phyloP scores from a whole-genome alignment of 2,888 invertebrate species.

The Allacma fusca region DNA sequence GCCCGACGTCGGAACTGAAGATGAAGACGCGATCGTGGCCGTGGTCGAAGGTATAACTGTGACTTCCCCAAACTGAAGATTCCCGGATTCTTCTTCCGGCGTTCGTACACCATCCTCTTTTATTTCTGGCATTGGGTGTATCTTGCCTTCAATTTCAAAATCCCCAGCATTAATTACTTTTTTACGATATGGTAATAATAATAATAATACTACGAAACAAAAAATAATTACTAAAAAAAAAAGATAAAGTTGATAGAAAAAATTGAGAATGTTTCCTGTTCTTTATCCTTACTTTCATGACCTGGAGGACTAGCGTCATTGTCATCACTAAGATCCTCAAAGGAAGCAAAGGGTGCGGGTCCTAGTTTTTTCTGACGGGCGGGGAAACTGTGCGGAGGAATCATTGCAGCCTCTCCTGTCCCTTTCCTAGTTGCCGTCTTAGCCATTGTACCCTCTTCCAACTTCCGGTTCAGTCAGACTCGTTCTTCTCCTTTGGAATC shows the following conservation, averaged over 20 bases:
- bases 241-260: too few relatives aligned
- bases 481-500: too few relatives aligned
- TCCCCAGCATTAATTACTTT: too few relatives aligned
- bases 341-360: conserved; percentile 92
- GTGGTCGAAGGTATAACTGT: conserved; percentile 47
- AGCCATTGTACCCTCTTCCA: too few relatives aligned
- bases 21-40: conserved; percentile 43
- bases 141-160: too few relatives aligned
- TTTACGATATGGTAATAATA: too few relatives aligned
- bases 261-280: too few relatives aligned
- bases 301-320: conserved; percentile 35
- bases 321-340: conserved; percentile 70
- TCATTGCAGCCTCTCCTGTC: background rate
- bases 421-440: background rate
- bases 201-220: too few relatives aligned
- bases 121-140: conserved; percentile 65
- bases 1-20: conserved; percentile 52
- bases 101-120: conserved; percentile 67
- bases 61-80: conserved; percentile 52
- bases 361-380: conserved; percentile 76
- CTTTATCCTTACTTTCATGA: conserved; percentile 43
- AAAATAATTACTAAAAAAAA: too few relatives aligned
- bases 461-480: too few relatives aligned
- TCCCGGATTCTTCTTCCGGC: conserved; percentile 65
- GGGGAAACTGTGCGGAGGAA: conserved; percentile 59